Evolutionary conservation across 2,888 invertebrate genomes (phyloP), one percentile per base, ranked within the genome.

Genomic region (Seira ritae): DNA sequence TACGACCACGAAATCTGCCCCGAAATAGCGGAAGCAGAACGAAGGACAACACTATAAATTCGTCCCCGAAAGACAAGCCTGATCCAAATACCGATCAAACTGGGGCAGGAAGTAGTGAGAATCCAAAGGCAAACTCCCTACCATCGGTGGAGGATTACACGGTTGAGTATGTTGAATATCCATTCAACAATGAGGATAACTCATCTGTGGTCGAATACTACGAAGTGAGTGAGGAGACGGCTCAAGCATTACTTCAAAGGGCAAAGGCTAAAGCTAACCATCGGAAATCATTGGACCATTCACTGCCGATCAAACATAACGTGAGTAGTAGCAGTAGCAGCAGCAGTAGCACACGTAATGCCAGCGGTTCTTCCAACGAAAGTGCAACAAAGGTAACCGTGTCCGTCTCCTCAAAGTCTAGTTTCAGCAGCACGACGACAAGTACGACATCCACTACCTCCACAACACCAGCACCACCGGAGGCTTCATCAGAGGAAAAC

Each of bases 331-430:
- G 42, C 15, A 72, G 73, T 62, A 69, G 22, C 19, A 70, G 69
- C 31, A 69, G 68, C 65, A 66, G 72, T 65, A 23, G 67, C 67
- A 0, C n/a, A 50, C 31, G 17, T n/a, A 76, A 68, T 55, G 37
- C 12, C 46, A 50, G 20, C 15, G 31, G 31, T 31, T 31, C 31
- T 8, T 31, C 31, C 8, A 81, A 55, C 8, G 67, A 70, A 50
- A 76, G 31, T 8, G 80, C 77, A 8, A 79, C 79, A 6, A 85
- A 87, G 50, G 88, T 89, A 6, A 88, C 89, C 0, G 89, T 89
- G 0, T 88, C 89, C 55, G 88, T 89, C 12, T 85, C 87, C n/a
- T 84, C 88, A 0, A 84, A 84, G 67, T 84, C 88, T 3, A 85
- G 79, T 46, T 80, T 62, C 6, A 83, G 77, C n/a, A 83, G 77